phyloP scores from a whole-genome alignment of 1,140 invertebrate genomes.

The Hesperophylax magnus region DNA sequence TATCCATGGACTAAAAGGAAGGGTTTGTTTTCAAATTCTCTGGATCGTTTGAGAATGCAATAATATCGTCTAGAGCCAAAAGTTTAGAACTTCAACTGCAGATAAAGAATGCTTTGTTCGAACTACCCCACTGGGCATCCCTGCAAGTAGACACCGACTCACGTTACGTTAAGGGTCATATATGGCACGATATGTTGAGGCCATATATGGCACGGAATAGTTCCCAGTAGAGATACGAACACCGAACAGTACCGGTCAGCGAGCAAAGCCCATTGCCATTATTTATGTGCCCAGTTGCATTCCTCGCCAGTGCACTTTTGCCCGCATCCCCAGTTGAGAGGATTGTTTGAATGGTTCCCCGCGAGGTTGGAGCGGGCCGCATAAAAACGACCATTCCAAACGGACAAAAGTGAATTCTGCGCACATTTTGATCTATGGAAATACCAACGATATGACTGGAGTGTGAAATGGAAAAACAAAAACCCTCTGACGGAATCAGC shows the following conservation, averaged over 20 bases:
- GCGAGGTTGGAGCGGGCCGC: background rate
- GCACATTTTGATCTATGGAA: no score
- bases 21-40: no score
- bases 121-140: background rate
- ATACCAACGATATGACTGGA: no score
- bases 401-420: no score
- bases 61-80: no score
- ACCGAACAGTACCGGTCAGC: constrained; percentile 21
- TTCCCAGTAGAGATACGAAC: background rate
- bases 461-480: no score
- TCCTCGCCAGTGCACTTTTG: constrained; percentile 39
- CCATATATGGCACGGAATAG: constrained; percentile 9
- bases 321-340: constrained; percentile 24
- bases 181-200: background rate
- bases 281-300: constrained; percentile 42
- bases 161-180: background rate
- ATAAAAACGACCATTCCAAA: background rate
- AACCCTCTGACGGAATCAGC: no score
- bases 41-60: no score
- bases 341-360: constrained; percentile 15
- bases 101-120: constrained; percentile 20
- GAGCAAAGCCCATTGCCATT: constrained; percentile 32
- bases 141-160: background rate
- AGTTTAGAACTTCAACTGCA: background rate
- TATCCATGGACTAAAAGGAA: no score